Evolutionary conservation across 2,797 vertebrate genomes (phyloP).

Genomic region (Podargus strigoides): DNA sequence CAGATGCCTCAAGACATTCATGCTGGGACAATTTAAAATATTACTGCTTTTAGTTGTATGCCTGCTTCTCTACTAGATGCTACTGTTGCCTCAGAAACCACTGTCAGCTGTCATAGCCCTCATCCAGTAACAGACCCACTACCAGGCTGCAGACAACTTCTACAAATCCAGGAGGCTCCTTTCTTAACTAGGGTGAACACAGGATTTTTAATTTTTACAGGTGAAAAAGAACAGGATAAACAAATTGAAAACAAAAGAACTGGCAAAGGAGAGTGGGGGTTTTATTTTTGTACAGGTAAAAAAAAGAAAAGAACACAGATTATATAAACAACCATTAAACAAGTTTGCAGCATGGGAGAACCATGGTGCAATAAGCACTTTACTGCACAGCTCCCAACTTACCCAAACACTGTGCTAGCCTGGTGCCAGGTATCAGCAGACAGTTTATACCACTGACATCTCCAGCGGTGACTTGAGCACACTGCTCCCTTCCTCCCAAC

Average conservation of each 20-base stretch:
- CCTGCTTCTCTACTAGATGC: background rate
- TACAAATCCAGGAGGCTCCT: background rate
- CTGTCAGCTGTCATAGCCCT: background rate
- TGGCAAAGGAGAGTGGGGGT: background rate
- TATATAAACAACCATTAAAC: background rate
- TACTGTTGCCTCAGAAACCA: background rate
- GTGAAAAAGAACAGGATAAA: background rate
- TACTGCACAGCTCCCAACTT: background rate
- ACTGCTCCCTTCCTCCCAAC: background rate
- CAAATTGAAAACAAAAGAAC: background rate
- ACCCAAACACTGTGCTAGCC: background rate
- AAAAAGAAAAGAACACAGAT: background rate
- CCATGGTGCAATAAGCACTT: background rate
- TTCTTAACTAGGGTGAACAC: background rate
- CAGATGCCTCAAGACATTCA: background rate
- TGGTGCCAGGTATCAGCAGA: background rate
- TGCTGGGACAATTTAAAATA: background rate
- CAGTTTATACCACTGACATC: background rate
- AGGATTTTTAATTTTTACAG: background rate
- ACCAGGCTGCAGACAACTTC: background rate
- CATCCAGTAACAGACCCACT: background rate
- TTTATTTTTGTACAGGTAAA: background rate
- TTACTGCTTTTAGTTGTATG: background rate
- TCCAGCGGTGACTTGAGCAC: fast-evolving
- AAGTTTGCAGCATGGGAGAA: background rate